phyloP scores from a whole-genome alignment of 2,113 vertebrate species.

The Percina caprodes region DNA sequence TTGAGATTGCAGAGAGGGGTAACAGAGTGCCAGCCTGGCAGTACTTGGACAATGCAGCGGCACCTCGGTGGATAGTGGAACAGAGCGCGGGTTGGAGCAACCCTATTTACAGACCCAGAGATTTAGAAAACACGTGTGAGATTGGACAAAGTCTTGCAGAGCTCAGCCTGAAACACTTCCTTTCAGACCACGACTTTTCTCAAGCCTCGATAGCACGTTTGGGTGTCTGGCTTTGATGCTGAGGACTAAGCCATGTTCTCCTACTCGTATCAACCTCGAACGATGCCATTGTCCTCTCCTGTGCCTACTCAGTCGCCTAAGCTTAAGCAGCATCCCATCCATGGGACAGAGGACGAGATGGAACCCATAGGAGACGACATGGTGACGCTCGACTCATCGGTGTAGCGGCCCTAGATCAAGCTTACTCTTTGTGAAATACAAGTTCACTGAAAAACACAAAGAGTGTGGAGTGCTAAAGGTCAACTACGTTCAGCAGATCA shows the following conservation, averaged over 20 bases:
- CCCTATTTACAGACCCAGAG: slow-evolving; percentile 33
- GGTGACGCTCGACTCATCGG: neutral
- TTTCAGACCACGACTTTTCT: neutral
- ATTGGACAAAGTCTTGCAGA: neutral
- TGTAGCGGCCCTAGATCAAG: accelerated
- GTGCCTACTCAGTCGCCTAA: neutral
- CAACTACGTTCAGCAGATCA: neutral
- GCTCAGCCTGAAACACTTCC: neutral
- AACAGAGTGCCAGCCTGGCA: neutral
- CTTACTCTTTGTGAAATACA: neutral
- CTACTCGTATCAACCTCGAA: neutral
- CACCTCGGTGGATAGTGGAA: neutral
- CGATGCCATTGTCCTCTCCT: neutral
- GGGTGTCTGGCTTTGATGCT: neutral
- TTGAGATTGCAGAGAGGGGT: neutral
- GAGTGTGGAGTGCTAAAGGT: neutral
- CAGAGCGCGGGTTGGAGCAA: neutral
- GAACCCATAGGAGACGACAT: neutral
- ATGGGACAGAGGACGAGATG: neutral
- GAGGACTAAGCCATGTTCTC: neutral
- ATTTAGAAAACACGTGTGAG: neutral
- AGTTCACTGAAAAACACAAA: neutral
- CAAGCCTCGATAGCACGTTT: neutral
- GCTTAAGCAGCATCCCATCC: neutral
- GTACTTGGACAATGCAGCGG: accelerated